phyloP scores from a whole-genome alignment of 2,113 vertebrate genomes.

The Oncorhynchus gorbuscha region DNA sequence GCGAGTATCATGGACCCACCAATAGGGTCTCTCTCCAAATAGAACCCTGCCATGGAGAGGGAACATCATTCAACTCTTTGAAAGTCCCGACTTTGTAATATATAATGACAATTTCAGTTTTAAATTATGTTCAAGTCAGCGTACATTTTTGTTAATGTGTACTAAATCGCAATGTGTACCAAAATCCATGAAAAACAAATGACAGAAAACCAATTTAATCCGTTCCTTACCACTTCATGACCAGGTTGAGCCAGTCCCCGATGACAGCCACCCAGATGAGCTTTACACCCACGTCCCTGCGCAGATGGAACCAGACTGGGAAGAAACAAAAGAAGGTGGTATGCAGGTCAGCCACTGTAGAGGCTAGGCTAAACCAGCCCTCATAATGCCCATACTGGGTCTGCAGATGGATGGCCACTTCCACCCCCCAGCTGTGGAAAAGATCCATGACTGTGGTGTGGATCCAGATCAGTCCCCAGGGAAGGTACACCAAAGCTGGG shows the following conservation, averaged over 20 bases:
- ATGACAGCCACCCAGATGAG: slow-evolving; percentile 95
- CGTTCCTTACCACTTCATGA: slow-evolving; percentile 92
- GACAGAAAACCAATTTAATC: neutral
- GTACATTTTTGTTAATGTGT: too few relatives aligned
- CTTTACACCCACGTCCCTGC: slow-evolving; percentile 77
- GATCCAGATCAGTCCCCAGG: slow-evolving; percentile 49
- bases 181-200: slow-evolving; percentile 73
- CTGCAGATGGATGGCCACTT: slow-evolving; percentile 80
- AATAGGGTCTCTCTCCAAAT: too few relatives aligned
- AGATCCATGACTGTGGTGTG: slow-evolving; percentile 75
- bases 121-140: too few relatives aligned
- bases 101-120: too few relatives aligned
- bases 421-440: slow-evolving; percentile 84
- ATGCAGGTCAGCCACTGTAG: slow-evolving; percentile 86
- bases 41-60: too few relatives aligned
- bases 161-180: too few relatives aligned
- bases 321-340: slow-evolving; percentile 89
- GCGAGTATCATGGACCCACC: too few relatives aligned
- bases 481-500: slow-evolving; percentile 6
- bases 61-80: too few relatives aligned
- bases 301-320: slow-evolving; percentile 90
- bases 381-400: slow-evolving; percentile 75
- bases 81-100: too few relatives aligned
- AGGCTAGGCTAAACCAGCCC: slow-evolving; percentile 79
- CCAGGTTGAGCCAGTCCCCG: slow-evolving; percentile 94